Percentiles rank a stretch among this genome's conserved stretches.
Evolutionary conservation across 1,140 invertebrate genomes (phyloP).

Genomic region (Polypedilum pembai): DNA sequence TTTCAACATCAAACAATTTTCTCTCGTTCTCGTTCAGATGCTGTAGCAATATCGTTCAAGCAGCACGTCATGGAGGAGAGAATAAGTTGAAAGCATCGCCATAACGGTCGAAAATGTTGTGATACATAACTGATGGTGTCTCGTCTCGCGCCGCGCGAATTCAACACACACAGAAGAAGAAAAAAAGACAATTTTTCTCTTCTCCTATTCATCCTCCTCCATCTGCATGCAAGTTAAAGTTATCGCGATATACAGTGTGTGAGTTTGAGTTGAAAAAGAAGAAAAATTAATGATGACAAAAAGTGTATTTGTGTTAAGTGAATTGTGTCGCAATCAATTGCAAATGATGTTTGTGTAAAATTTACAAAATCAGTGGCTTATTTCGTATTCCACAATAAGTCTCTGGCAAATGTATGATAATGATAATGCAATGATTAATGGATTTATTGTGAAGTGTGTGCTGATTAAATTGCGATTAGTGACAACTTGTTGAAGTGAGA

Average conservation of each 20-base stretch:
- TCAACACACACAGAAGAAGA: not conserved
- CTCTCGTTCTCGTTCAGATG: not conserved
- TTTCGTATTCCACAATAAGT: no score
- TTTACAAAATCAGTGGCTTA: not conserved
- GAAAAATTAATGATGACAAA: no score
- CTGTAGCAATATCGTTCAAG: not conserved
- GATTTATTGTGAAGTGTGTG: not conserved
- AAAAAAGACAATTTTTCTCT: no score
- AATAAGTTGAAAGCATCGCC: not conserved
- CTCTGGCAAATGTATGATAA: no score
- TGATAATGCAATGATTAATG: not conserved
- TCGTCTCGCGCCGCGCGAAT: not conserved
- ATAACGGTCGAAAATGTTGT: conserved; percentile 16
- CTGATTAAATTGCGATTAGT: not conserved
- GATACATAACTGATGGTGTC: conserved; percentile 24
- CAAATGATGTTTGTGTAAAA: not conserved
- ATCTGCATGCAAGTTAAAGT: no score
- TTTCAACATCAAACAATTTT: not conserved
- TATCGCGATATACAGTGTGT: no score
- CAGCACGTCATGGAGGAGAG: not conserved
- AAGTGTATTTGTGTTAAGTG: not conserved
- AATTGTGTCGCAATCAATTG: not conserved
- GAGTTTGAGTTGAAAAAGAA: no score
- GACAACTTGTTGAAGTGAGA: not conserved
- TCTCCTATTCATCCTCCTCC: no score